Conservation (phyloP, 2,797 vertebrate genomes). For the Sarcophilus harrisii region DNA sequence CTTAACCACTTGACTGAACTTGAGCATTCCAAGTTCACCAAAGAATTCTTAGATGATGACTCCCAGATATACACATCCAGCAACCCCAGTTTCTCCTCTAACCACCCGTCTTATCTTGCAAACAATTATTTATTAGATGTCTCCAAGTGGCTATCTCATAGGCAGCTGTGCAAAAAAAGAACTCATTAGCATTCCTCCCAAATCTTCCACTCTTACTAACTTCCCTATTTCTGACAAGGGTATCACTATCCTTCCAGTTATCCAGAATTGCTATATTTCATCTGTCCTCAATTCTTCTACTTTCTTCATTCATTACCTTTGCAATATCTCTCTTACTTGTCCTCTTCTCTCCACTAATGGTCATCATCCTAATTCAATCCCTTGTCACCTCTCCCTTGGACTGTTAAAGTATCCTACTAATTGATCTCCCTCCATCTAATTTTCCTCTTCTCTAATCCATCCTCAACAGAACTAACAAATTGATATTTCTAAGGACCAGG, state of each 20-base stretch:
- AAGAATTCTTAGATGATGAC: background rate
- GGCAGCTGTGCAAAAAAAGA: background rate
- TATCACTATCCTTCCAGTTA: background rate
- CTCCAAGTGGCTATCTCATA: background rate
- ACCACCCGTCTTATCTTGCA: background rate
- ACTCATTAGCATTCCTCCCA: background rate
- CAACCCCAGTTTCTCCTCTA: background rate
- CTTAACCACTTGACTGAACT: background rate
- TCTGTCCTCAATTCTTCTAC: background rate
- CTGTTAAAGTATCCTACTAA: background rate
- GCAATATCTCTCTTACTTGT: background rate
- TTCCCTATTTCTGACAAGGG: background rate
- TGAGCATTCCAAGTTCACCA: background rate
- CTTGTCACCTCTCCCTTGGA: background rate
- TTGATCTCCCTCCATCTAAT: background rate
- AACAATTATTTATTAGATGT: background rate
- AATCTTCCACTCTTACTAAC: background rate
- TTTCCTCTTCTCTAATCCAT: background rate
- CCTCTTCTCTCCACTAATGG: background rate
- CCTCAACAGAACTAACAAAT: background rate
- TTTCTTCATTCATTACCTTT: background rate
- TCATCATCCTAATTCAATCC: background rate
- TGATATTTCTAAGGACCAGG: background rate
- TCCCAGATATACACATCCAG: background rate
- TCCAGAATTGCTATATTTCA: background rate